Evolutionary conservation across 2,113 vertebrate genomes (phyloP).

Genomic region (Danio rerio): GRCz12tu NC_133197.1:77001-77500

Average conservation of each 20-base stretch:
- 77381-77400: neutral
- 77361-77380: neutral
- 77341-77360: neutral
- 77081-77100: neutral
- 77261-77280: slow-evolving; percentile 77
- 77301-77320: slow-evolving; percentile 74
- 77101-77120: slow-evolving; percentile 67
- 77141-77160: slow-evolving; percentile 82
- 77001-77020: neutral
- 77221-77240: too few species aligned
- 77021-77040: too few species aligned
- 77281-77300: slow-evolving; percentile 64
- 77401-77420: too few species aligned
- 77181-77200: slow-evolving; percentile 69
- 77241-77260: slow-evolving; percentile 77
- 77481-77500: slow-evolving; percentile 63
- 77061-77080: neutral
- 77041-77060: neutral
- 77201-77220: too few species aligned
- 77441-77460: slow-evolving; percentile 78
- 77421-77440: slow-evolving; percentile 71
- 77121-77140: slow-evolving; percentile 84
- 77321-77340: slow-evolving; percentile 60
- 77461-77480: slow-evolving; percentile 74
- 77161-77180: slow-evolving; percentile 79